Evolutionary conservation across 1,140 invertebrate genomes (phyloP), one percentile per base, ranked within the genome.

Genomic region (Galendromus occidentalis): DNA sequence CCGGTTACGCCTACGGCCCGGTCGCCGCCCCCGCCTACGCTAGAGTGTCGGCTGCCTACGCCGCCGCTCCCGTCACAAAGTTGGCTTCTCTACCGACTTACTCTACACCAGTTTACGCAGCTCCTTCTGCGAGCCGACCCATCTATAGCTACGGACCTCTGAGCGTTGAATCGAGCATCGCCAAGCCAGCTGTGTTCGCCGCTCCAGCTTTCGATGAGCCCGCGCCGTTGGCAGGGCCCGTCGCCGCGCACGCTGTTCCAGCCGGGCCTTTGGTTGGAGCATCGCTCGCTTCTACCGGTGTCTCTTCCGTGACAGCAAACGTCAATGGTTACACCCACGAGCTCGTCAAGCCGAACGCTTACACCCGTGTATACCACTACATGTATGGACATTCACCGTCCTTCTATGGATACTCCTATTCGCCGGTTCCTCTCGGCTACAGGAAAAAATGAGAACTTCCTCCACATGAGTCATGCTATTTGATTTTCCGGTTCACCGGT

Each of bases 361-460:
- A 59, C 22, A 59, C 51, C 17, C 25, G 33, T 25, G 51, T 59
- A 14, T 59, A 59, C 20, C 51, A 59, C 25, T 59, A 33, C 25
- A 59, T 59, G 51, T 59, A 59, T 25, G 51, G 51, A 17, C 51
- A 59, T 22, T 59, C 51, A 33, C 51, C 51, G 51, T 59, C 51
- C 1, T 59, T 18, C 9, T 59, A 59, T 22, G 51, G 51, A 1
- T 59, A 59, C 33, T 17, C 51, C 14, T 59, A 59, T 22, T 59
- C 51, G 51, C 22, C 51, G 14, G 51, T 59, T 59, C 51, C 51
- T 22, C 14, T 59, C 2, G 51, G 51, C 12, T 59, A 59, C 22
- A 59, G 51, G 51, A 59, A 59, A 9, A 59, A 59, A 9, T 59
- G 51, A 59, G 2, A 9, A 39, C 9, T 39, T 9, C 9, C 4